phyloP scores from a whole-genome alignment of 1,140 invertebrate genomes.

The Drosophila tani region DNA sequence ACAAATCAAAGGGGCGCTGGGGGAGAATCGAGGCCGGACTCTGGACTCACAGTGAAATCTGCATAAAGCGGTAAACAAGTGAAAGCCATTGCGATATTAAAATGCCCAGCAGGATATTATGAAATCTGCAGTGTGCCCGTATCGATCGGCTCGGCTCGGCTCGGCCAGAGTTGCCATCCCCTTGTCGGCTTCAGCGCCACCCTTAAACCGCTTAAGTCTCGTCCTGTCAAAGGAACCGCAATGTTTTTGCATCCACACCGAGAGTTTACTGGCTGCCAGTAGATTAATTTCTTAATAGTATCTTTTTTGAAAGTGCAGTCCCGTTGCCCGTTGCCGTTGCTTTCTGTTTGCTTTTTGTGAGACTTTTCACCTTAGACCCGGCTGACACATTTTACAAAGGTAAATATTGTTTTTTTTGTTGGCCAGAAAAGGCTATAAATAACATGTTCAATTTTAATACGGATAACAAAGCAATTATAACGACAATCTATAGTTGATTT shows the following conservation, averaged over 20 bases:
- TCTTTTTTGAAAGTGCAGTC: neutral
- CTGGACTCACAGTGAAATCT: conserved; percentile 50
- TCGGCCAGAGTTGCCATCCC: neutral
- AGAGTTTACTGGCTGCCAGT: conserved; percentile 1
- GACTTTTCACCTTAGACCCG: conserved; percentile 13
- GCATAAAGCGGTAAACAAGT: conserved; percentile 63
- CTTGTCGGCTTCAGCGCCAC: neutral
- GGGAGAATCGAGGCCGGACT: neutral
- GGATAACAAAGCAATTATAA: neutral
- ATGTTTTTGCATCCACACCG: conserved; percentile 22
- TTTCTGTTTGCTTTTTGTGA: conserved; percentile 3
- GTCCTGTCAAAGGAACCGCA: conserved; percentile 32
- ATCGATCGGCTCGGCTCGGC: conserved; percentile 13
- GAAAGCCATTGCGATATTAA: conserved; percentile 60
- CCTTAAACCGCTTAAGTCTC: conserved; percentile 24
- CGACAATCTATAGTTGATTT: neutral
- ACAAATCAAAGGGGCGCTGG: conserved; percentile 2
- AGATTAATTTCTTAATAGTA: conserved; percentile 39
- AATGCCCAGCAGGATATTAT: conserved; percentile 52
- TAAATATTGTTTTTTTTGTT: conserved; percentile 10
- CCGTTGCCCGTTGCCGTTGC: neutral
- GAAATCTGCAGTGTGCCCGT: conserved; percentile 20
- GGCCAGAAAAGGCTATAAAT: neutral
- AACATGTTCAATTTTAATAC: conserved; percentile 1
- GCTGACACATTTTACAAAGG: neutral